Percentiles rank a stretch among this genome's conserved stretches.
These are phyloP conservation scores for Oscheius onirici DNA, from an alignment of 2,888 invertebrate species.

Conservation along the genomic window DNA sequence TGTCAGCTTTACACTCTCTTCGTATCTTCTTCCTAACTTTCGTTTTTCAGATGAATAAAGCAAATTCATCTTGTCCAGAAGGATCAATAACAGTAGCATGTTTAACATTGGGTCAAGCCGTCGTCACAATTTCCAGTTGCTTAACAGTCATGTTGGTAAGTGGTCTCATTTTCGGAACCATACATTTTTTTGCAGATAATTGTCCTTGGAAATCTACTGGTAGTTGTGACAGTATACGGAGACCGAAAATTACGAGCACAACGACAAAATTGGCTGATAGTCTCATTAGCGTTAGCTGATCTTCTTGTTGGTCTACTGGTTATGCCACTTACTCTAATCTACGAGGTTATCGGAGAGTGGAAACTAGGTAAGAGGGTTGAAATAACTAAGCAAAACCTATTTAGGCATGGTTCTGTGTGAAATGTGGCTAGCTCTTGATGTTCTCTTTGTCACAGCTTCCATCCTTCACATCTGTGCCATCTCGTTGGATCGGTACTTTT, in stretches of 20 bases:
- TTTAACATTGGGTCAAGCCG: conserved; percentile 55
- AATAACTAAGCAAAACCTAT: not conserved
- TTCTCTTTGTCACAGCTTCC: conserved; percentile 75
- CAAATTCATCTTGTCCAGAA: conserved; percentile 39
- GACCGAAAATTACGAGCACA: conserved; percentile 71
- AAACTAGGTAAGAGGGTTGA: conserved; percentile 73
- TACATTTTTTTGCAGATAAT: conserved; percentile 63
- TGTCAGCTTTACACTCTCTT: not conserved
- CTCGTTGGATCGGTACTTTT: conserved; percentile 70
- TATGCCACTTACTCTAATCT: conserved; percentile 74
- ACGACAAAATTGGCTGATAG: conserved; percentile 75
- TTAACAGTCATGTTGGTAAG: conserved; percentile 69
- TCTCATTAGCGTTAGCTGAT: conserved; percentile 71
- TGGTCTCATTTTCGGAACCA: not conserved
- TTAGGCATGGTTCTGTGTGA: conserved; percentile 73
- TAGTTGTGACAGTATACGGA: conserved; percentile 68
- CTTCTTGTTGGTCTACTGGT: conserved; percentile 73
- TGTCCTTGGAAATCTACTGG: conserved; percentile 68
- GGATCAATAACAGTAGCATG: conserved; percentile 51
- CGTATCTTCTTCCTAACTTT: not conserved
- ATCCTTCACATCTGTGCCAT: conserved; percentile 73
- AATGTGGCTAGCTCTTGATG: conserved; percentile 75
- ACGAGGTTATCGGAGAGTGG: conserved; percentile 75
- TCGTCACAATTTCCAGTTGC: conserved; percentile 67
- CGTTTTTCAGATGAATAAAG: conserved; percentile 14